These are phyloP conservation scores for Drosophila fungiperda DNA, from an alignment of 2,888 invertebrate genomes.

Conservation along the genomic window DNA sequence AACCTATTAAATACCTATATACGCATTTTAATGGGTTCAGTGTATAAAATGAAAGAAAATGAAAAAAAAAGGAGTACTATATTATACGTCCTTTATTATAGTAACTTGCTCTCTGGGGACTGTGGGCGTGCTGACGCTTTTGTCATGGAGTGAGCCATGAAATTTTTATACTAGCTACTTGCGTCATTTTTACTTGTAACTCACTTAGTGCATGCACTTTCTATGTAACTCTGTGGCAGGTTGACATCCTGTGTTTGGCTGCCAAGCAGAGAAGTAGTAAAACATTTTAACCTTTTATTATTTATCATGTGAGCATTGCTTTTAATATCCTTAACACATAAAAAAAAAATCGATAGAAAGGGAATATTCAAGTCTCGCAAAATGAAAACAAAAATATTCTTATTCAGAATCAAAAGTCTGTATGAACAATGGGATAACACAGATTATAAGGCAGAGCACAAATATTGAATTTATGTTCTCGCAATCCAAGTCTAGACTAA, in stretches of 20 bases:
- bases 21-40: not conserved
- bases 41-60: not conserved
- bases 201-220: not conserved
- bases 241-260: not conserved
- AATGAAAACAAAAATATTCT: not conserved
- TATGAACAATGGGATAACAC: not conserved
- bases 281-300: not conserved
- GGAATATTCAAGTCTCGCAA: not conserved
- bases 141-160: not conserved
- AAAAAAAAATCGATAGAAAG: not conserved
- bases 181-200: not conserved
- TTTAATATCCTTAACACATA: not conserved
- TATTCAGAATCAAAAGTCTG: not conserved
- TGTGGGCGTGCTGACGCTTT: conserved; percentile 6
- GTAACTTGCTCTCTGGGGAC: conserved; percentile 12
- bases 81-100: conserved; percentile 32
- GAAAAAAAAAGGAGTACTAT: conserved; percentile 18
- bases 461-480: no score
- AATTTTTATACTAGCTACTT: not conserved
- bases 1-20: not conserved
- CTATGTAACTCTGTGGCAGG: not conserved
- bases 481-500: not conserved
- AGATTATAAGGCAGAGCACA: no score
- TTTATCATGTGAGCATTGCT: not conserved
- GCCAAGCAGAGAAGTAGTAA: not conserved